Evolutionary conservation across 2,888 invertebrate species (phyloP).

Genomic region (Agrypnus murinus): DNA sequence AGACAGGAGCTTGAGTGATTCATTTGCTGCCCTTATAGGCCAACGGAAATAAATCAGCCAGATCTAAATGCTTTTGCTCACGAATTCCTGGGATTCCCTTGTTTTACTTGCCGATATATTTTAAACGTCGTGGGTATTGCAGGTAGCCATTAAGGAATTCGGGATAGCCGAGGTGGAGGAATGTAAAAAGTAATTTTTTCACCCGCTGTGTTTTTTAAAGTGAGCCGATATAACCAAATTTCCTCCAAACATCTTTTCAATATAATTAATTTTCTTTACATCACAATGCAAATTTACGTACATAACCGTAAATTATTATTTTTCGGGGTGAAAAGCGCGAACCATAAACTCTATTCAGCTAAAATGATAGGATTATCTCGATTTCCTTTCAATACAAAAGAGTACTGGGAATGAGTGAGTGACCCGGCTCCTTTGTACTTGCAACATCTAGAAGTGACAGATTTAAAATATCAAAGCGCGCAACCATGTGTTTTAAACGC

Average conservation of each 20-base stretch:
- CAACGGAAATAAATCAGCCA: slow-evolving; percentile 50
- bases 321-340: slow-evolving; percentile 14
- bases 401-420: slow-evolving; percentile 39
- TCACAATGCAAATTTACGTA: too few relatives aligned
- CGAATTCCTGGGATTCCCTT: slow-evolving; percentile 49
- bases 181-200: slow-evolving; percentile 16
- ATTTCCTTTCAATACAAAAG: slow-evolving; percentile 44
- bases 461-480: slow-evolving; percentile 58
- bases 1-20: slow-evolving; percentile 52
- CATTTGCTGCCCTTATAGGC: slow-evolving; percentile 52
- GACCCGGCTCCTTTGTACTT: slow-evolving; percentile 43
- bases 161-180: slow-evolving; percentile 17
- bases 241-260: not conserved
- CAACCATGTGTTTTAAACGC: slow-evolving; percentile 62
- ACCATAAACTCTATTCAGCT: slow-evolving; percentile 24
- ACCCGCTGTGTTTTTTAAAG: not conserved
- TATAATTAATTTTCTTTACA: not conserved
- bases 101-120: slow-evolving; percentile 49
- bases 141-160: slow-evolving; percentile 43
- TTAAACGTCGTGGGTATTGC: slow-evolving; percentile 45
- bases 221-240: not conserved
- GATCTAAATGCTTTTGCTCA: slow-evolving; percentile 51
- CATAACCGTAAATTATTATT: not conserved
- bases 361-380: slow-evolving; percentile 46
- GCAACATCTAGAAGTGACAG: slow-evolving; percentile 45